Base-by-base conservation (phyloP, 1,140 invertebrate species). In the Helicorthomorpha holstii region DNA sequence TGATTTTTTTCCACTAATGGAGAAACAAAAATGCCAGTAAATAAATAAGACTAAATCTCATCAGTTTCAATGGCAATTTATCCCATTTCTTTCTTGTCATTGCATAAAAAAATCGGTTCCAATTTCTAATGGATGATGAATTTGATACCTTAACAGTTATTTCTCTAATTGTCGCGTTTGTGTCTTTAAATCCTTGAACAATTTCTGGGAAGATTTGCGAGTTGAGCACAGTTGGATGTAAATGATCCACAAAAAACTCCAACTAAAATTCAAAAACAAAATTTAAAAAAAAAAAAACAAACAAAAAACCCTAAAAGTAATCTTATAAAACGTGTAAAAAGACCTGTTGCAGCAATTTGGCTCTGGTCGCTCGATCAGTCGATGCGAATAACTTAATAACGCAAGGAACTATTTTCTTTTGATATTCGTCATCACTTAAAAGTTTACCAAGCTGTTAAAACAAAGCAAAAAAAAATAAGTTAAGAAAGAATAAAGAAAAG, bases 341-440 rank as follows among this genome's bases (percentile, higher is more conserved):
- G 48, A 76, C 72, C 70, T 96, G 90, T 63, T 95, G 90, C 44
- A 98, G 69, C 41, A 98, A 73, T 57, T 91, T 79, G 7, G 94
- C 86, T 59, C 94, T 74, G 0, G 93, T 98, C 1, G 88, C 87
- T 60, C 95, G 73, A 69, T 98, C 95, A 58, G 90, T 90, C 0
- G 89, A 95, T 0, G 82, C 81, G 66, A 98, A 98, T 46, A 98
- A 72, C 69, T 98, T 97, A 0, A 98, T 85, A 25, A 98, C 84
- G 69, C 92, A 96, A 0, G 95, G 94, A 26, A 98, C 90, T 63
- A 98, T 94, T 63, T 87, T 83, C 58, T 82, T 83, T 67, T 98
- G 93, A 69, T 98, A 98, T 59, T 98, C 93, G 0, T 77, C 74
- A 62, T 93, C 84, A 44, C 85, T 81, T 50, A 98, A 65, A 45